Conservation (phyloP, 2,888 invertebrate genomes). For the Disparrhopalites patrizii region DNA sequence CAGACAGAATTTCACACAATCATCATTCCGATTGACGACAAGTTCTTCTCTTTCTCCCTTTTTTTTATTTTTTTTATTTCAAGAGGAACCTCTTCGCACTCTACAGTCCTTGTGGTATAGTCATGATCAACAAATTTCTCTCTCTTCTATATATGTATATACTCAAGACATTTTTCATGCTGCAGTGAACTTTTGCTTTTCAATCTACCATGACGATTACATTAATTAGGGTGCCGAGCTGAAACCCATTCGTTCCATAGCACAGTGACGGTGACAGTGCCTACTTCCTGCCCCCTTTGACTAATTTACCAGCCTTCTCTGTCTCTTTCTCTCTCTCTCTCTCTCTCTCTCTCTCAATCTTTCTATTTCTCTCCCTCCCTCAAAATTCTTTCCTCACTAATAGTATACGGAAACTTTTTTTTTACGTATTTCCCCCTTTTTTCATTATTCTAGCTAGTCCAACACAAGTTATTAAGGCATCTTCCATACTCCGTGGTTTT, state of each 20-base stretch:
- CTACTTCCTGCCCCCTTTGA: conserved; percentile 26
- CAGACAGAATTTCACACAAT: conserved; percentile 29
- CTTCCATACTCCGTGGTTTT: no score
- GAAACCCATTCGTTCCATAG: conserved; percentile 7
- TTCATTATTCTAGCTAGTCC: no score
- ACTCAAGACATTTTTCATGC: conserved; percentile 47
- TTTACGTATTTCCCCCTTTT: no score
- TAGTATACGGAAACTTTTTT: no score
- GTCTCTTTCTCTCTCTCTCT: no score
- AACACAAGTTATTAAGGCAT: no score
- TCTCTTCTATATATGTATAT: conserved; percentile 30
- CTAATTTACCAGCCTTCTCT: conserved; percentile 9
- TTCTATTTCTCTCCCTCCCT: no score
- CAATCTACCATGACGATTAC: conserved; percentile 25
- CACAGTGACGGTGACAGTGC: conserved; percentile 2
- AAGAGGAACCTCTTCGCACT: conserved; percentile 1
- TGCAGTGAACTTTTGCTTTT: conserved; percentile 43
- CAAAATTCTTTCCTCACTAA: no score
- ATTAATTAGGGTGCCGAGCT: conserved; percentile 17
- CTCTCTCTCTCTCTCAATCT: no score
- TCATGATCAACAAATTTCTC: conserved; percentile 13
- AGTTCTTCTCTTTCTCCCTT: conserved; percentile 15
- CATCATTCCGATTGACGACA: conserved; percentile 27
- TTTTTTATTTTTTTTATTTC: not conserved
- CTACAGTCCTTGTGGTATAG: not conserved